Base-by-base conservation (phyloP, 2,113 vertebrate species). In the Naja naja region DNA sequence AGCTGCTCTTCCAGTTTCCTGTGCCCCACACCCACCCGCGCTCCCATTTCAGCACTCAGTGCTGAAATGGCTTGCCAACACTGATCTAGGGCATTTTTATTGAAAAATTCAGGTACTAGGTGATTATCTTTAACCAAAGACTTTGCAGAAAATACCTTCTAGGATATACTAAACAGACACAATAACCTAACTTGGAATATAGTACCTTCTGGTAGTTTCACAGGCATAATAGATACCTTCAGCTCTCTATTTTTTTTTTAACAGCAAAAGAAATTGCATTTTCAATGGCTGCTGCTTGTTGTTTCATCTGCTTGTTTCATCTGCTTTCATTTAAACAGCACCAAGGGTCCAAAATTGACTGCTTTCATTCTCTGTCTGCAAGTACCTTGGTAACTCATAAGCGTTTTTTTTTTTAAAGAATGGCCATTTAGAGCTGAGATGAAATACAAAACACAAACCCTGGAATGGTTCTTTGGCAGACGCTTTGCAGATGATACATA, bases 401-500 rank as follows among this genome's bases (percentile, higher is more conserved):
- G 18, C 20, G 47, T 25, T 85, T 91, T n/a, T n/a, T n/a, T n/a
- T n/a, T n/a, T 89, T 54, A 94, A 92, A 89, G 74, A 87, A 94
- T 55, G 34, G 88, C 74, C 43, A 30, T 64, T 64, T 89, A 55
- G 25, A 92, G 74, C 55, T 64, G 55, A 85, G 47, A 91, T 45
- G 39, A 49, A 58, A 89, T 87, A 22, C 74, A 81, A 43, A 81
- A 81, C 0, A 9, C 88, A 64, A 94, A 89, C 74, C 74, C 74
- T 87, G 52, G 69, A 89, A 58, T 56, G 54, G 90, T 45, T 90
- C 8, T 55, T 53, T 89, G 54, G 90, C 54, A 89, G 87, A 39
- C 25, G 8, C 88, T 91, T 85, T 7, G 30, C 55, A 20, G 69
- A 94, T 94, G 90, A 91, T 91, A 60, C 87, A 93, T 91, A 85